Conservation (phyloP, 2,888 invertebrate genomes). For the Pollenia labialis region DNA sequence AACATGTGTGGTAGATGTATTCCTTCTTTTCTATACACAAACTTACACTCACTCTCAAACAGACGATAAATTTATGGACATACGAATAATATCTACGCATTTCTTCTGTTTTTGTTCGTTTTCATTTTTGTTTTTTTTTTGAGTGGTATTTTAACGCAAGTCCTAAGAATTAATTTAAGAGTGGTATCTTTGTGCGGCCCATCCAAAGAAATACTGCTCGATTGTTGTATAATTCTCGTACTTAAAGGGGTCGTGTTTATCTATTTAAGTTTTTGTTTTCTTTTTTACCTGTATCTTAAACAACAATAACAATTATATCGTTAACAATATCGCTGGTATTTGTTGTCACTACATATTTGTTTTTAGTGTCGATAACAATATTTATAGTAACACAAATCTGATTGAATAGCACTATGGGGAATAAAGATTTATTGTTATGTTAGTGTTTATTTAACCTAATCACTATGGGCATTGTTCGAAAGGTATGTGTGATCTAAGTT, state of each 20-base stretch:
- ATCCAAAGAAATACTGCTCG: background rate
- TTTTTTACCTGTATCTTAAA: conserved; percentile 29
- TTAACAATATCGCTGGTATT: conserved; percentile 33
- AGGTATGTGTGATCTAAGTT: too few relatives aligned
- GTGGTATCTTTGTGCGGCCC: background rate
- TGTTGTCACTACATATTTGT: conserved; percentile 27
- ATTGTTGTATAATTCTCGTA: background rate
- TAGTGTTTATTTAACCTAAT: too few relatives aligned
- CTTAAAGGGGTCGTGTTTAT: conserved; percentile 20
- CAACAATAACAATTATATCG: conserved; percentile 36
- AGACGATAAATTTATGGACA: conserved; percentile 45
- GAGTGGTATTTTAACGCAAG: conserved; percentile 48
- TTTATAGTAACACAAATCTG: background rate
- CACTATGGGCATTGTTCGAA: too few relatives aligned
- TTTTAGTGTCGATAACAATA: conserved; percentile 25
- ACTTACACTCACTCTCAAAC: conserved; percentile 5
- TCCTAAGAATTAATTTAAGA: conserved; percentile 28
- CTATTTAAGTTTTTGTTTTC: conserved; percentile 18
- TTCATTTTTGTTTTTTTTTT: conserved; percentile 27
- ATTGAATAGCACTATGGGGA: too few relatives aligned
- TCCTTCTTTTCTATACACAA: conserved; percentile 6
- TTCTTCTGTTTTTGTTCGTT: conserved; percentile 27
- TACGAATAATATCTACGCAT: conserved; percentile 30
- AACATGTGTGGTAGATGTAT: conserved; percentile 65
- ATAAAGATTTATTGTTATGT: too few relatives aligned